Evolutionary conservation across 2,113 vertebrate genomes (phyloP), one percentile per base, ranked within the genome.

Genomic region (Panurus biarmicus): DNA sequence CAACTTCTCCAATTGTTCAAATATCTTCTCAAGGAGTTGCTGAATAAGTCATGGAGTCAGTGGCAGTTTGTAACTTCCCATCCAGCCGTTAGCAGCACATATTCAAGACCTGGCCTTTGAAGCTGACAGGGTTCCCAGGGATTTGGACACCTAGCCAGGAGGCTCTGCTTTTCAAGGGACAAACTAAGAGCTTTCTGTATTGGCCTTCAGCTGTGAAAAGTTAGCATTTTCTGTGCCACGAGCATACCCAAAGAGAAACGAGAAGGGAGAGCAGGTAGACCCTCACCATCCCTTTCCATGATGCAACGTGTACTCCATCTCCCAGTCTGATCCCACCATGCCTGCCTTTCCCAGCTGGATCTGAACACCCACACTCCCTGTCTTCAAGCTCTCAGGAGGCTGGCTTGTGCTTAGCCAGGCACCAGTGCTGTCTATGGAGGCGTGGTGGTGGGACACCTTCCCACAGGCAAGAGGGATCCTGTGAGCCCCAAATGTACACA

Each of bases 11-110:
- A 62, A 82, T 80, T 94, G 89, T 94, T 95, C 89, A 83, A 50
- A 47, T 90, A 83, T 21, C 85, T 93, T 74, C 85, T 86, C 76
- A 77, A 58, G 89, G 22, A 86, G 79, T 85, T 90, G 56, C 85
- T 95, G 91, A 97, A 95, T 96, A 95, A 96, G 90, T 89, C 75
- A 90, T 97, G 91, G n/a, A n/a, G n/a, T 26, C 93, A 28, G 51
- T 4, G 5, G 69, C 87, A 80, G 75, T 50, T 67, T 80, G 82
- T 84, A 33, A 44, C 87, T 87, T 83, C 78, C 51, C 79, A 71
- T 77, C 87, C 56, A 90, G 87, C 11, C 0, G 29, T 76, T 85
- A 82, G 61, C 66, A 91, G 87, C 61, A 61, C 54, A 54, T 78
- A 81, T 42, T 85, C 78, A 74, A 67, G 51, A 85, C 25, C 67